These are phyloP conservation scores for Epizoanthus rinbou DNA, from an alignment of 92 coral and sea anemone species.

Conservation along the genomic window DNA sequence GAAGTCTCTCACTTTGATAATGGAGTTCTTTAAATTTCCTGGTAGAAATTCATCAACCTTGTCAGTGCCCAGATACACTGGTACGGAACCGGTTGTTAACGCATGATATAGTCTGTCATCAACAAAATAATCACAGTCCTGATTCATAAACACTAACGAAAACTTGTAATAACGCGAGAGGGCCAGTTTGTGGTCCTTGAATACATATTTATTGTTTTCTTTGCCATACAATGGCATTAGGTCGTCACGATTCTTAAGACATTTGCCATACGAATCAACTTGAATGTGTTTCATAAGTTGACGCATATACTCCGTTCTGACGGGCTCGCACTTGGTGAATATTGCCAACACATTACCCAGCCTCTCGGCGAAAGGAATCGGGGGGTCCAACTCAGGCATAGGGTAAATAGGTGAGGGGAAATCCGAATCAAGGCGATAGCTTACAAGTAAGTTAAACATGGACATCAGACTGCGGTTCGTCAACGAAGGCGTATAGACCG, in stretches of 20 bases:
- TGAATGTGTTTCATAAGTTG: constrained; percentile 76
- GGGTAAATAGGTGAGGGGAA: constrained; percentile 85
- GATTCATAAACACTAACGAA: constrained; percentile 81
- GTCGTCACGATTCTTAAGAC: constrained; percentile 74
- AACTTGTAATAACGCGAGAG: constrained; percentile 81
- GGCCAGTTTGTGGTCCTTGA: constrained; percentile 70
- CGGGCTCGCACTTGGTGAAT: constrained; percentile 80
- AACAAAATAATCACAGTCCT: constrained; percentile 89
- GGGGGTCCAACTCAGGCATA: constrained; percentile 72
- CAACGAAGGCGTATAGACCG: constrained; percentile 77
- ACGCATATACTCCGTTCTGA: constrained; percentile 76
- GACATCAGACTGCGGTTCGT: constrained; percentile 61
- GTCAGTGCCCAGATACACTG: constrained; percentile 89
- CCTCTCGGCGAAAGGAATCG: constrained; percentile 72
- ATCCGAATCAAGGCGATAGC: constrained; percentile 93
- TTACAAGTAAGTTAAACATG: constrained; percentile 65
- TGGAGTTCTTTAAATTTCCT: constrained; percentile 79
- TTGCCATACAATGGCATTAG: constrained; percentile 67
- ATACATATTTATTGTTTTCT: constrained; percentile 57
- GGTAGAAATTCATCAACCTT: constrained; percentile 84
- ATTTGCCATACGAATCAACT: constrained; percentile 81
- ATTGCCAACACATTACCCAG: constrained; percentile 70
- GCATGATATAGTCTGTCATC: constrained; percentile 87
- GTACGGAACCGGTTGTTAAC: constrained; percentile 84
- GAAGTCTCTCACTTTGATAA: constrained; percentile 91